These are phyloP conservation scores for Nannoperca australis DNA, from an alignment of 2,797 vertebrate species.

Conservation along the genomic window DNA sequence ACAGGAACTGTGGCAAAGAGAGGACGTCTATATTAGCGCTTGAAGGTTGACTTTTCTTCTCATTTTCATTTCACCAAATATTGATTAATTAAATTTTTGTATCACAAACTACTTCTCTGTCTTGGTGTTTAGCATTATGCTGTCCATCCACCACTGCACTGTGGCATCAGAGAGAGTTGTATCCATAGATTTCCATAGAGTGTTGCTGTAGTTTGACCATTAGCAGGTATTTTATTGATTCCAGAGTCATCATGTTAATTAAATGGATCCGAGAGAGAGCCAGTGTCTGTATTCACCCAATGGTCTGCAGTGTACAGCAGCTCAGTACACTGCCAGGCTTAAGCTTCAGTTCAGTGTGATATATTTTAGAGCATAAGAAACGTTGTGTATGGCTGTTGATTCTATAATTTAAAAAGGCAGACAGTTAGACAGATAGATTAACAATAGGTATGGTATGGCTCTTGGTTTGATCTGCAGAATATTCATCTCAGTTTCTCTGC, in stretches of 20 bases:
- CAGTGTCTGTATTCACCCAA: conserved; percentile 16
- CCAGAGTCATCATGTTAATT: conserved; percentile 43
- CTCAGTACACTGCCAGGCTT: neutral
- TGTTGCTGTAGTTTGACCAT: conserved; percentile 38
- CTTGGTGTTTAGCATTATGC: neutral
- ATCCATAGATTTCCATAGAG: conserved; percentile 33
- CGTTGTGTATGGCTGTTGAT: neutral
- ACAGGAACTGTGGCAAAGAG: neutral
- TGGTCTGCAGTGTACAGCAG: conserved; percentile 15
- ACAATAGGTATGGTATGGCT: conserved; percentile 4
- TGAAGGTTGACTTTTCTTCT: neutral
- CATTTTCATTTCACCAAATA: neutral
- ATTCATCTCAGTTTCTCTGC: conserved; percentile 62
- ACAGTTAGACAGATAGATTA: conserved; percentile 9
- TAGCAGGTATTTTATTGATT: conserved; percentile 43
- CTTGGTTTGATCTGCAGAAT: conserved; percentile 41
- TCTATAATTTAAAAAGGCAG: neutral
- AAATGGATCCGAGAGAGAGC: conserved; percentile 37
- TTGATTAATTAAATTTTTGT: neutral
- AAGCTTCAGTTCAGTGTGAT: neutral
- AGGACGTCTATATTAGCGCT: neutral
- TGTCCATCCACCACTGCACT: neutral
- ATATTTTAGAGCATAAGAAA: neutral
- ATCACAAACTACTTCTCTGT: neutral
- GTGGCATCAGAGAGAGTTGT: conserved; percentile 14